phyloP scores from a whole-genome alignment of 2,888 invertebrate genomes.

The Lobophora halterata region DNA sequence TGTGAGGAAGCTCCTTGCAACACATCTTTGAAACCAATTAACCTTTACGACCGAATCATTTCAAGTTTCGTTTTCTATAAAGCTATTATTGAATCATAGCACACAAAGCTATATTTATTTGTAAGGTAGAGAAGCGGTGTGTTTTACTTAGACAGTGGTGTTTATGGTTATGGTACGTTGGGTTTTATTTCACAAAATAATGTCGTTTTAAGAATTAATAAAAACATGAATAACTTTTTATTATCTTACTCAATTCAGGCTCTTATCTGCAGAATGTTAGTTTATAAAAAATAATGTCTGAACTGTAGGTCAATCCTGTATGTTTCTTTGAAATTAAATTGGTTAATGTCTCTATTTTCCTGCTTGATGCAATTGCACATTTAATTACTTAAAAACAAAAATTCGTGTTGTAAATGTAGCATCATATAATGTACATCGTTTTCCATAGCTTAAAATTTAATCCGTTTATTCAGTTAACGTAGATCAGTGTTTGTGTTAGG shows the following conservation, averaged over 20 bases:
- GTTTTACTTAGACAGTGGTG: neutral
- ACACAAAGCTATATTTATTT: constrained; percentile 1
- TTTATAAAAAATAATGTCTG: neutral
- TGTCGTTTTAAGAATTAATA: constrained; percentile 7
- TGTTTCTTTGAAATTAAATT: constrained; percentile 13
- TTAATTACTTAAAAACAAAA: no score
- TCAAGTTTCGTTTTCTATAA: constrained; percentile 9
- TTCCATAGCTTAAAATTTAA: no score
- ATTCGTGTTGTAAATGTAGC: no score
- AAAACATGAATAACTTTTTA: constrained; percentile 9
- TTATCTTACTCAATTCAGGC: neutral
- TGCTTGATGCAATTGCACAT: no score
- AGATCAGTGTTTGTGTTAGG: no score
- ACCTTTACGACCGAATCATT: constrained; percentile 9
- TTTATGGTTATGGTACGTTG: constrained; percentile 2
- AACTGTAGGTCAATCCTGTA: constrained; percentile 9
- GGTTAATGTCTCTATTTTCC: no score
- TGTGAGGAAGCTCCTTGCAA: constrained; percentile 17
- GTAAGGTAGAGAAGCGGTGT: neutral
- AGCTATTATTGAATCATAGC: neutral
- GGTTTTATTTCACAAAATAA: constrained; percentile 5
- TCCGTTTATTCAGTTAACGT: no score
- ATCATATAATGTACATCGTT: no score
- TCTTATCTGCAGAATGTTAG: constrained; percentile 1
- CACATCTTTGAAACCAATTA: constrained; percentile 11